These are phyloP conservation scores for Pollenia griseotomentosa DNA, from an alignment of 2,888 invertebrate genomes.

Conservation along the genomic window DNA sequence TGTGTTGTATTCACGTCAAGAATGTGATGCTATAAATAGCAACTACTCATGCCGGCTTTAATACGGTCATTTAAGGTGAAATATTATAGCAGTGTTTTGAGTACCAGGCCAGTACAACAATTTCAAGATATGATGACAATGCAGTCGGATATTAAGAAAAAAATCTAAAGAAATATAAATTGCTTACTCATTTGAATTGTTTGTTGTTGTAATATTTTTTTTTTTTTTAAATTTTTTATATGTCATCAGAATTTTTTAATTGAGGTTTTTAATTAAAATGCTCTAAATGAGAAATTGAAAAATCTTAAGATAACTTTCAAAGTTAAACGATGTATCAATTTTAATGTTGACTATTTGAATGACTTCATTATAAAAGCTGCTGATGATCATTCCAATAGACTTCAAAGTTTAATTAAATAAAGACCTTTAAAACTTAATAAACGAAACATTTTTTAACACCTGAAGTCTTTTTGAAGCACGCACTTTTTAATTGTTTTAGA, in stretches of 20 bases:
- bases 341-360: no score
- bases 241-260: neutral
- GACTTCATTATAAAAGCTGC: neutral
- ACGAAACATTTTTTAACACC: neutral
- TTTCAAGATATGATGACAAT: slow-evolving; percentile 37
- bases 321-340: no score
- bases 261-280: neutral
- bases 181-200: slow-evolving; percentile 35
- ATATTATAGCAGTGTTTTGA: slow-evolving; percentile 35
- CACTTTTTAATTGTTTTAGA: slow-evolving; percentile 36
- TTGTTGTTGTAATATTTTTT: no score
- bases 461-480: neutral
- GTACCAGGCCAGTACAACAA: neutral
- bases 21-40: slow-evolving; percentile 70
- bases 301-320: no score
- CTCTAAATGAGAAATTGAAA: neutral
- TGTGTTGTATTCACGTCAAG: slow-evolving; percentile 49
- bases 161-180: slow-evolving; percentile 46
- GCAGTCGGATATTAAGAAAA: slow-evolving; percentile 23
- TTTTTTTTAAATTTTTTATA: neutral
- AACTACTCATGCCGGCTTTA: slow-evolving; percentile 67
- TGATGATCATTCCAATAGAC: no score
- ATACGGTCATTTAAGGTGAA: slow-evolving; percentile 64
- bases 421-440: neutral
- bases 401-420: neutral